Percentiles rank a stretch among this genome's conserved stretches.
Evolutionary conservation across 2,797 vertebrate genomes (phyloP).

Genomic region (Otus scops): DNA sequence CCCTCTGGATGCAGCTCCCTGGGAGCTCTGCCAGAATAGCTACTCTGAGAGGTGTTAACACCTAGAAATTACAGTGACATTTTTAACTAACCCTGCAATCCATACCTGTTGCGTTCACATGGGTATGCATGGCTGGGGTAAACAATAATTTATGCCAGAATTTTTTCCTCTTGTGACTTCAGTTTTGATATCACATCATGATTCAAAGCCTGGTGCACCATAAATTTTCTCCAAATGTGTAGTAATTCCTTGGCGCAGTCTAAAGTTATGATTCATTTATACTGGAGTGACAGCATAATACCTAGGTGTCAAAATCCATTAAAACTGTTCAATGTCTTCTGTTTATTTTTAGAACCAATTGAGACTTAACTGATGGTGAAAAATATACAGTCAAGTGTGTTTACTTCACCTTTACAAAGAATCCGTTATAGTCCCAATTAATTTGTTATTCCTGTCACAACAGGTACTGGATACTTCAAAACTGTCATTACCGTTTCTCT

Average conservation of each 20-base stretch:
- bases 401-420: constrained; percentile 99
- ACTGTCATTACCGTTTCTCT: constrained; percentile 89
- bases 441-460: constrained; percentile 99
- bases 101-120: constrained; percentile 56
- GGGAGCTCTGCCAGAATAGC: neutral
- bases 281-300: constrained; percentile 99
- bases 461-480: constrained; percentile 95
- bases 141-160: constrained; percentile 90
- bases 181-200: constrained; percentile 96
- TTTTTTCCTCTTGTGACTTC: constrained; percentile 86
- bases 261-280: constrained; percentile 99
- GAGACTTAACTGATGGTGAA: constrained; percentile 99
- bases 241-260: constrained; percentile 96
- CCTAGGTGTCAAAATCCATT: constrained; percentile 99
- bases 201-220: constrained; percentile 92
- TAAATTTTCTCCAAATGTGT: constrained; percentile 97
- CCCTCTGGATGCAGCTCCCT: neutral
- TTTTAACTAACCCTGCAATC: constrained; percentile 45
- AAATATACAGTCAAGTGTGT: constrained; percentile 99
- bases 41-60: neutral
- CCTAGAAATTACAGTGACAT: constrained; percentile 43
- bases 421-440: constrained; percentile 99
- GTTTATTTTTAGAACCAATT: constrained; percentile 99
- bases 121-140: constrained; percentile 30
- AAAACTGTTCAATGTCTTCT: constrained; percentile 99